Conservation (phyloP, 2,797 vertebrate genomes). For the Coendou prehensilis region DNA sequence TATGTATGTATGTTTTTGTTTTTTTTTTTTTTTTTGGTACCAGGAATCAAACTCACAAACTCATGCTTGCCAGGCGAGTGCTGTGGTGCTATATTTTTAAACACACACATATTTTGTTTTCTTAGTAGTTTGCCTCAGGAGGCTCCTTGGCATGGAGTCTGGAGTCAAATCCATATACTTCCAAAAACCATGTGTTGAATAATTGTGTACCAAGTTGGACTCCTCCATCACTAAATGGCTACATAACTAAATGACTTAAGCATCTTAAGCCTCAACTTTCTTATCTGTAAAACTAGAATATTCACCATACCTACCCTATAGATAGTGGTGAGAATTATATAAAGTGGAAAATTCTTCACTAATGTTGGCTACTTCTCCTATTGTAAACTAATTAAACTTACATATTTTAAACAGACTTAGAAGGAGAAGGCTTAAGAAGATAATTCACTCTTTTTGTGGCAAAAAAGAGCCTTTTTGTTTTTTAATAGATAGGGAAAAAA, state of each 20-base stretch:
- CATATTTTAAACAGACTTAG: conserved; percentile 28
- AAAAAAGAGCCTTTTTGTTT: neutral
- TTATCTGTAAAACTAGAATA: conserved; percentile 14
- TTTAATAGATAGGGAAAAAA: neutral
- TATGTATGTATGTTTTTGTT: no score
- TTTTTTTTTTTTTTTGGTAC: no score
- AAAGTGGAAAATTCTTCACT: neutral
- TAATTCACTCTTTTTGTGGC: neutral
- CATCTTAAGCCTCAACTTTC: neutral
- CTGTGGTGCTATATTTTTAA: neutral
- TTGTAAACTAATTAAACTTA: neutral
- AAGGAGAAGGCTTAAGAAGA: conserved; percentile 35
- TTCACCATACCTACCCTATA: neutral
- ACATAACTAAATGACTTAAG: neutral
- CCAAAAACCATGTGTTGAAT: neutral
- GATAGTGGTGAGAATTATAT: neutral
- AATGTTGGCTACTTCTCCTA: neutral
- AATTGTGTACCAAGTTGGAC: neutral
- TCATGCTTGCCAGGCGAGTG: no score
- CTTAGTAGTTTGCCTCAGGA: neutral
- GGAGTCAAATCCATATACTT: neutral
- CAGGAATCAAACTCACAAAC: no score
- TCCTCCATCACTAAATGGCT: neutral
- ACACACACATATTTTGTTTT: conserved; percentile 29
- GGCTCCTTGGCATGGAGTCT: neutral